Percentiles rank a stretch among this genome's conserved stretches.
Conservation (phyloP, 2,797 vertebrate species). For the Pangasius sanitwongsei region DNA sequence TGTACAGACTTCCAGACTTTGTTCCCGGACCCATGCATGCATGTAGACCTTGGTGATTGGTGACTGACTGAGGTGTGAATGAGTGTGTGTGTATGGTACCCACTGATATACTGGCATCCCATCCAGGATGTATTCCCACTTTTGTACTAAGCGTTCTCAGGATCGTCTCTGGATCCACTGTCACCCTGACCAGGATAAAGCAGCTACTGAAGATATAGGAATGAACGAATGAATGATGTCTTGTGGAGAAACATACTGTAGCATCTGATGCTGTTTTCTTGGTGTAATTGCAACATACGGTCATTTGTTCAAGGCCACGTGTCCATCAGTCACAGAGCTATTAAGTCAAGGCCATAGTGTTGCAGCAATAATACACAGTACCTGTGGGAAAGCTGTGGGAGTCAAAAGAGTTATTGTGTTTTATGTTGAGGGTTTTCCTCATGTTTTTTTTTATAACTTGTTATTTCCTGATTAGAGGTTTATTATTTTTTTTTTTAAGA, state of each 20-base stretch:
- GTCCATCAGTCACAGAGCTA: not conserved
- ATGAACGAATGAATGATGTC: not conserved
- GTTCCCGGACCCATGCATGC: not conserved
- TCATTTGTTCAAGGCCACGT: slow-evolving; percentile 44
- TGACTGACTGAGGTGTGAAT: not conserved
- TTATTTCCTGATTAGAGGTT: too few species aligned
- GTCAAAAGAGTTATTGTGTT: not conserved
- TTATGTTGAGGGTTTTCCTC: not conserved
- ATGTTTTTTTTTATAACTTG: not conserved
- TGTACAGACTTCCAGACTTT: not conserved
- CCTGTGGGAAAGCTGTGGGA: not conserved
- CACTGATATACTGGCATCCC: not conserved
- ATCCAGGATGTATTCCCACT: not conserved
- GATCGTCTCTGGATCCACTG: not conserved
- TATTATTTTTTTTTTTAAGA: not conserved
- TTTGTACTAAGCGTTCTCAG: not conserved
- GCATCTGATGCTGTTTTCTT: slow-evolving; percentile 11
- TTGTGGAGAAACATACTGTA: not conserved
- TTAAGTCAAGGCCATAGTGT: slow-evolving; percentile 42
- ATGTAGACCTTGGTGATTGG: not conserved
- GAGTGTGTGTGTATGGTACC: not conserved
- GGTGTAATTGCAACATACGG: slow-evolving; percentile 5
- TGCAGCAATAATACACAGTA: not conserved
- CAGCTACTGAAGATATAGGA: not conserved
- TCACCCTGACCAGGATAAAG: not conserved